Evolutionary conservation across 2,797 vertebrate genomes (phyloP).

Genomic region (Miichthys miiuy): DNA sequence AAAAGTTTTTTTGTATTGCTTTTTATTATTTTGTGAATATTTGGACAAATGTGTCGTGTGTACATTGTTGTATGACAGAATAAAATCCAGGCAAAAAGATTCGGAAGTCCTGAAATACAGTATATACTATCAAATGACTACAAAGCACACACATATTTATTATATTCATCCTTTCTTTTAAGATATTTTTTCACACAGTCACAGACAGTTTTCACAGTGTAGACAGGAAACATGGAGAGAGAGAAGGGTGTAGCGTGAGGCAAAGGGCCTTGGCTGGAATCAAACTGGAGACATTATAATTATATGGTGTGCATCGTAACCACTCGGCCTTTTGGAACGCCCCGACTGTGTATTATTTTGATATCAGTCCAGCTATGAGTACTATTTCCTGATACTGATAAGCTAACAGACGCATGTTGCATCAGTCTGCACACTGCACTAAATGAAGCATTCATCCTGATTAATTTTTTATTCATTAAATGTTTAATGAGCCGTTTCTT

Average conservation of each 20-base stretch:
- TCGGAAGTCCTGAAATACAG: neutral
- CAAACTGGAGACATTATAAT: neutral
- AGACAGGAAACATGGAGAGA: neutral
- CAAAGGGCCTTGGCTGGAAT: neutral
- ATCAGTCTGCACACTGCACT: neutral
- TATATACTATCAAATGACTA: neutral
- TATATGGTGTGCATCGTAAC: neutral
- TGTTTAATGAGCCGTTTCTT: slow-evolving; percentile 4
- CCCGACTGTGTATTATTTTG: neutral
- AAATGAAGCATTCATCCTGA: neutral
- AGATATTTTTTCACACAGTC: neutral
- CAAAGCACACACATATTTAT: neutral
- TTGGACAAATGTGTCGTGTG: neutral
- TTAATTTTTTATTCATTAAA: slow-evolving; percentile 15
- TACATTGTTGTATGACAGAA: neutral
- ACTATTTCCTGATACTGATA: neutral
- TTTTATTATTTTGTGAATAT: neutral
- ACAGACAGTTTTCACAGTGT: too few species aligned
- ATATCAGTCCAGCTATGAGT: neutral
- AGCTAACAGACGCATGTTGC: neutral
- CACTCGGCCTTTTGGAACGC: neutral
- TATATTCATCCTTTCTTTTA: neutral
- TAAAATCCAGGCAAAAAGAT: neutral
- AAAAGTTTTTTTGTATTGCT: too few species aligned
- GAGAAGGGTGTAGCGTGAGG: neutral